phyloP scores from a whole-genome alignment of 2,113 vertebrate species.

The Microcebus tavaratra region DNA sequence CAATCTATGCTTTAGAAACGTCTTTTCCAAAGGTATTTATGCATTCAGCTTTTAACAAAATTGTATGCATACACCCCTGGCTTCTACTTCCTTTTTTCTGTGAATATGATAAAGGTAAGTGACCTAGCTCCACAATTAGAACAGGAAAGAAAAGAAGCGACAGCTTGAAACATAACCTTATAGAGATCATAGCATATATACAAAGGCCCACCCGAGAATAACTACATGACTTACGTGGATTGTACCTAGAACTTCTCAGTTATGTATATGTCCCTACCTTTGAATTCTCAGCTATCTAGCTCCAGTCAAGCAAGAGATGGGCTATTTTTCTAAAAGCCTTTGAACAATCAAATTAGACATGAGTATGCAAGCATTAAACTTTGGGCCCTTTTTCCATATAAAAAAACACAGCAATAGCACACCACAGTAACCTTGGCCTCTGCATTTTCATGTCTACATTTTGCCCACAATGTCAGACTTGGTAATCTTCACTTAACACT shows the following conservation, averaged over 20 bases:
- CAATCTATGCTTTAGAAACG: neutral
- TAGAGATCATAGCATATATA: fast-evolving
- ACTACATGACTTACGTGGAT: fast-evolving
- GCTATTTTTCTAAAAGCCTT: too few species aligned
- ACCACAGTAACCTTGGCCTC: neutral
- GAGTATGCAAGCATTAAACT: fast-evolving
- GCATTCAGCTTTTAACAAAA: neutral
- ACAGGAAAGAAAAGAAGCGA: neutral
- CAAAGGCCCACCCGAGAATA: neutral
- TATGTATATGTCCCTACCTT: fast-evolving
- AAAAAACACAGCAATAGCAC: neutral
- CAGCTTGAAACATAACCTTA: too few species aligned
- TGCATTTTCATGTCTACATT: neutral
- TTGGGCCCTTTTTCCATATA: neutral
- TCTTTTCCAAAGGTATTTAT: neutral
- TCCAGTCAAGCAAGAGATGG: neutral
- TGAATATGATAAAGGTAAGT: neutral
- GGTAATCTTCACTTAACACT: fast-evolving
- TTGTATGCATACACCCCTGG: neutral
- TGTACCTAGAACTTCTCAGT: neutral
- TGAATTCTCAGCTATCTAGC: neutral
- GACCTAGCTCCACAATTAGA: neutral
- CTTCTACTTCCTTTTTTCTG: neutral
- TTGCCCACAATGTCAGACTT: fast-evolving
- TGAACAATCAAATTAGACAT: neutral